Evolutionary conservation across 2,888 invertebrate species (phyloP), one percentile per base, ranked within the genome.

Genomic region (Athetis lepigone): DNA sequence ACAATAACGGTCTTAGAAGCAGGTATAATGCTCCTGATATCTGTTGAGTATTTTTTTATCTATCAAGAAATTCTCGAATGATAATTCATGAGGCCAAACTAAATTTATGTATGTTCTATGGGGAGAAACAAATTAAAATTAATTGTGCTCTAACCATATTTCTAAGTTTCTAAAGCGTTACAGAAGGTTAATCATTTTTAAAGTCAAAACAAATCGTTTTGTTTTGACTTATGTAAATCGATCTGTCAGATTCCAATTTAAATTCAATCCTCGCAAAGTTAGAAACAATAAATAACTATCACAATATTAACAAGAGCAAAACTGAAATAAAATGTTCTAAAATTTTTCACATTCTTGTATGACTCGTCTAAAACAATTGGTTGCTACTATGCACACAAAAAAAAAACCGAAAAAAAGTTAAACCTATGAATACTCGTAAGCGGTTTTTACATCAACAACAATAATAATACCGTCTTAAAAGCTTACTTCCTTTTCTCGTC

Each of bases 381-480:
- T n/a, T 9, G 7, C 16, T 23, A 13, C 21, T 0, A 33, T 33
- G 9, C 6, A 18, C 2, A 19, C 16, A 7, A 33, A 68, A 23
- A 16, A 40, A 29, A 29, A 60, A 4, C 18, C 5, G 4, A 16
- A 39, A 11, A 68, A 33, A 37, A n/a, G 1, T 43, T 51, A 36
- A 39, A 36, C 47, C 43, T 25, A 43, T 29, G 23, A 37, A 51
- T 50, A 58, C 46, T 55, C 42, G 16, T 25, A 45, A 52, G 56
- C 46, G 33, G 39, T n/a, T 37, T 75, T 75, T 74, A 74, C 42
- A 59, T 69, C 47, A 59, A 39, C 52, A 33, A 47, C 43, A 68
- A 62, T 52, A 77, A 64, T 58, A 58, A 71, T 61, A 54, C 25
- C 47, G 37, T 61, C 75, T 74, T 77, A 74, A 77, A 74, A 68